Conservation (phyloP, 2,113 vertebrate species). For the Poeciliopsis retropinna region DNA sequence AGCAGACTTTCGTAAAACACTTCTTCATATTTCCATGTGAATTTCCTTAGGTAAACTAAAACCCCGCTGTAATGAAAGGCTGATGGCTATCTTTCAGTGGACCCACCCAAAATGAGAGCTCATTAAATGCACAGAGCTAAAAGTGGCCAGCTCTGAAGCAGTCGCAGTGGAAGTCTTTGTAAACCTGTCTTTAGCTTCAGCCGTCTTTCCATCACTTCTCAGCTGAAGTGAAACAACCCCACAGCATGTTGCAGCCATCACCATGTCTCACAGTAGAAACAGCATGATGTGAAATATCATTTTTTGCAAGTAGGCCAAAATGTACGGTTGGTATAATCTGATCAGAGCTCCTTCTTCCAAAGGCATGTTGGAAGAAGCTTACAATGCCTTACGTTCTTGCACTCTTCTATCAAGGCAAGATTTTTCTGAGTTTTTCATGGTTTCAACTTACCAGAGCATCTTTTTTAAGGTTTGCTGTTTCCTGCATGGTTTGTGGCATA, state of each 20-base stretch:
- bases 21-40: slow-evolving; percentile 14
- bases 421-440: too few relatives aligned
- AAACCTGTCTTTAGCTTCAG: slow-evolving; percentile 27
- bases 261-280: not conserved
- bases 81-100: slow-evolving; percentile 67
- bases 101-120: slow-evolving; percentile 68
- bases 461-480: too few relatives aligned
- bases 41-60: slow-evolving; percentile 56
- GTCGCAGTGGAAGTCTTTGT: slow-evolving; percentile 48
- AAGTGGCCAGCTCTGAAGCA: slow-evolving; percentile 43
- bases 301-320: too few relatives aligned
- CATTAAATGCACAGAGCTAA: slow-evolving; percentile 56
- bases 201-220: not conserved
- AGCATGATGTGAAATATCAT: too few relatives aligned
- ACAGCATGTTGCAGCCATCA: not conserved
- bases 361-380: too few relatives aligned
- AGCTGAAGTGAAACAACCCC: not conserved
- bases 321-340: too few relatives aligned
- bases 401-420: too few relatives aligned
- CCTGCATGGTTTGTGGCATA: too few relatives aligned
- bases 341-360: too few relatives aligned
- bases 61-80: slow-evolving; percentile 66
- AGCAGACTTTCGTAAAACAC: slow-evolving; percentile 3
- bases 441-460: too few relatives aligned
- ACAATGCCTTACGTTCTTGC: too few relatives aligned